phyloP scores from a whole-genome alignment of 2,888 invertebrate genomes.

The Druceiella hillmani region DNA sequence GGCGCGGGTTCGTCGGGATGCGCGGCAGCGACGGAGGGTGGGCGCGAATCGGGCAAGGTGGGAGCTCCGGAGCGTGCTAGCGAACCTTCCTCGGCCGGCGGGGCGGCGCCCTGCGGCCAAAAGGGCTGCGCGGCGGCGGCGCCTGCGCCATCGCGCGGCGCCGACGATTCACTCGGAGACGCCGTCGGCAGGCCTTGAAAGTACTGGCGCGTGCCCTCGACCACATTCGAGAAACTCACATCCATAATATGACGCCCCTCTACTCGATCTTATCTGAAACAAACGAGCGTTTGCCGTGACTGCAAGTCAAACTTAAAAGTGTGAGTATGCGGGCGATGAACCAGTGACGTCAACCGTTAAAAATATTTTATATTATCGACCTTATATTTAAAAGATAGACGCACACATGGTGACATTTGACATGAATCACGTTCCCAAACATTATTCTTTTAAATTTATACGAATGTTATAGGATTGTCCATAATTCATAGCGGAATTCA shows the following conservation, averaged over 20 bases:
- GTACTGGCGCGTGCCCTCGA: constrained; percentile 80
- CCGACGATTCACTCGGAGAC: constrained; percentile 41
- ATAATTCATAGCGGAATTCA: too few species aligned
- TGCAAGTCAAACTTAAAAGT: constrained; percentile 1
- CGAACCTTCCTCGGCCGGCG: constrained; percentile 22
- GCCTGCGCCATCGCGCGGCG: constrained; percentile 31
- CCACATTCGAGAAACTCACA: constrained; percentile 71
- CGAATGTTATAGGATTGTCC: too few species aligned
- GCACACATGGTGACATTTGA: too few species aligned
- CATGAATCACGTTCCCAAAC: too few species aligned
- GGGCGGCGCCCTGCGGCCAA: constrained; percentile 35
- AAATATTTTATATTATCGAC: too few species aligned
- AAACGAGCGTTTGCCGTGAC: constrained; percentile 16
- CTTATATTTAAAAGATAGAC: too few species aligned
- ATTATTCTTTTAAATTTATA: too few species aligned
- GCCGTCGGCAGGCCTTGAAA: constrained; percentile 71
- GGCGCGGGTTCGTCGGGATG: constrained; percentile 50
- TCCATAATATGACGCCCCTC: constrained; percentile 59
- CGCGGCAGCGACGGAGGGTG: constrained; percentile 45
- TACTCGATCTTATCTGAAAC: constrained; percentile 35
- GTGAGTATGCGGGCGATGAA: not conserved
- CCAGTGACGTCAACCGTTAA: constrained; percentile 4
- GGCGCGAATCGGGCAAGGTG: constrained; percentile 31
- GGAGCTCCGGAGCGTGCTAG: constrained; percentile 19
- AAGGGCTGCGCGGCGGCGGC: constrained; percentile 29